Base-by-base conservation (phyloP, 2,113 vertebrate genomes). In the Sturnus vulgaris region DNA sequence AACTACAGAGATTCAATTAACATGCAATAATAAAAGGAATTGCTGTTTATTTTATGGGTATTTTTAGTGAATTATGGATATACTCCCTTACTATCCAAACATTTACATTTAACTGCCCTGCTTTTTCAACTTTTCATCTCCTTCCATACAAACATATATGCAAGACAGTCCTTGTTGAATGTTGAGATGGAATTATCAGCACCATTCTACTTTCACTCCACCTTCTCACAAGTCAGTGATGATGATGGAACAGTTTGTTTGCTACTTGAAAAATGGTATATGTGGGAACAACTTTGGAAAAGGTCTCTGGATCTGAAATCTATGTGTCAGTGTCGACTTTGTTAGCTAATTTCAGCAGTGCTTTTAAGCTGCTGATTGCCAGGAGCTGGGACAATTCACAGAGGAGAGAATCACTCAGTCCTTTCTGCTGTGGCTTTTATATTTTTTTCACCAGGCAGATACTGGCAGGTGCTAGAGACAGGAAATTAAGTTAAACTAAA, bases 401-500 rank as follows among this genome's bases (percentile, higher is more conserved):
- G 30, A 86, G 40, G 23, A 71, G 66, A 85, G 37, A 92, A 69
- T 57, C 40, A 66, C 16, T 88, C 75, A 83, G 79, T 77, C 76
- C 68, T 78, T 90, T 92, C 42, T 82, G 12, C 47, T 66, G 47
- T 52, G 68, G 23, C 55, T 95, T 85, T 93, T 92, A 52, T 88
- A 49, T 59, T 86, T 75, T 37, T 93, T 95, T 88, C 35, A 81
- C 64, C 27, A 35, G 59, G 63, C 76, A 77, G 47, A 61, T 88
- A 77, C 68, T 66, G 82, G 71, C 82, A 86, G 57, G 47, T 92
- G 68, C 61, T 61, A 60, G 69, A 90, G 76, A 90, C 78, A 75
- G 91, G 91, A 73, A 88, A 80, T 90, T 88, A 92, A 90, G 88
- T 83, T 96, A 94, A 97, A 90, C 0, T 2, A 90, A 88, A 72